Base-by-base conservation (phyloP, 2,888 invertebrate species). In the Vanessa cardui region DNA sequence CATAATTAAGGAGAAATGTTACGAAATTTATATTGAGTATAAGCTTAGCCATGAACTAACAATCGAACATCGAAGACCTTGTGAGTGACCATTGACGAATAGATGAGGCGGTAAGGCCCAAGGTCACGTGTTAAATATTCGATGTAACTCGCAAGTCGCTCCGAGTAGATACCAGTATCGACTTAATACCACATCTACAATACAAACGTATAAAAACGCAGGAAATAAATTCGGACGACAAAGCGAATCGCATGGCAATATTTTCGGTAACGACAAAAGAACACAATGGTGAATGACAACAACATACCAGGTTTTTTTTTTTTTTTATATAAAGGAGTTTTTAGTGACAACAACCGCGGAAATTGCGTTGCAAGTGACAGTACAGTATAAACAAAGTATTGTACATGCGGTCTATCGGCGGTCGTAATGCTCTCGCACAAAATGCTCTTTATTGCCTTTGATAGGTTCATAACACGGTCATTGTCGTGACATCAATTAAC, bases 31-130 rank as follows among this genome's bases (percentile, higher is more conserved):
- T 64, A 59, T 62, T 66, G 71, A 69, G 69, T 67, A 68, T 50
- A 46, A 45, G 73, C 72, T 72, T 76, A 74, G 74, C 76, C 69
- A 73, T 82, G 80, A 84, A 84, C 87, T 78, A 83, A 84, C 83
- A 85, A 83, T 83, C 77, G 79, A 79, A 80, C 77, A 77, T 76
- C 80, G 80, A 84, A 77, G 86, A 83, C 87, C 87, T 88, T 84
- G 68, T 16, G 58, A 59, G 64, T 61, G 63, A 78, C 78, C 78
- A 31, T 54, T 54, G 83, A 80, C 80, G 78, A 83, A 77, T 82
- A 78, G 84, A 85, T 79, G 84, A 83, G 78, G 80, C 81, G 77
- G 80, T 80, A 80, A 82, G 74, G 84, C 80, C 77, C 80, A 62
- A 66, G 66, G 66, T 58, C 61, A 50, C 18, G 16, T 20, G 60